Percentiles rank a stretch among this genome's conserved stretches.
These are phyloP conservation scores for Schizothorax lantsangensis DNA, from an alignment of 2,797 vertebrate species.

Conservation along the genomic window DNA sequence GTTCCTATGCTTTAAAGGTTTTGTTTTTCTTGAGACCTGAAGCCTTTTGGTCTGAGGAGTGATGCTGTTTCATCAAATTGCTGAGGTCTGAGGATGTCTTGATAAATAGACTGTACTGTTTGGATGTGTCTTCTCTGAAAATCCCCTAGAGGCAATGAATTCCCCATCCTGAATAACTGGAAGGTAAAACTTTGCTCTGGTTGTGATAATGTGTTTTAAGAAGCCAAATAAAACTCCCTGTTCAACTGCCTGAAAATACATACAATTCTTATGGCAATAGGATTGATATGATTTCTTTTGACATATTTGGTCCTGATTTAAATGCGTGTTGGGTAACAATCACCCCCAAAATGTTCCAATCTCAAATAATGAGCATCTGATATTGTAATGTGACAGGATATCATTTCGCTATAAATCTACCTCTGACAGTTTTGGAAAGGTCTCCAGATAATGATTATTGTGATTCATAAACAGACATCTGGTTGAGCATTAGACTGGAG, in stretches of 20 bases:
- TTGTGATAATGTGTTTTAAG: conserved; percentile 19
- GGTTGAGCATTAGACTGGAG: conserved; percentile 30
- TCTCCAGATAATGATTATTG: conserved; percentile 40
- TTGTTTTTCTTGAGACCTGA: background rate
- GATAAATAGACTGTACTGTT: background rate
- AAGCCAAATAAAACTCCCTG: conserved; percentile 12
- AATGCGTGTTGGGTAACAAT: conserved; percentile 8
- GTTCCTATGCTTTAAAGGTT: background rate
- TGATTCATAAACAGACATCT: conserved; percentile 43
- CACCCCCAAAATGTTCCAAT: conserved; percentile 16
- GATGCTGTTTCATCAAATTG: background rate
- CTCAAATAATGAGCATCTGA: conserved; percentile 29
- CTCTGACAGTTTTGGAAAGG: conserved; percentile 36
- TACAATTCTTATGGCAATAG: background rate
- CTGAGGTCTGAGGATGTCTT: background rate
- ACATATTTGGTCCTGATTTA: conserved; percentile 19
- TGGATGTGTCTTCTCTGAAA: background rate
- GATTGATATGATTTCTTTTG: conserved; percentile 11
- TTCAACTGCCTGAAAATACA: conserved; percentile 25
- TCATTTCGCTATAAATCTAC: conserved; percentile 30
- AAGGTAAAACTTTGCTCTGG: background rate
- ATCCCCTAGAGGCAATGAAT: background rate
- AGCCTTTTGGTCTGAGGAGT: background rate
- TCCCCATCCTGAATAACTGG: background rate
- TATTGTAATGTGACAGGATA: conserved; percentile 39